Conservation (phyloP, 2,113 vertebrate genomes). For the Talpa occidentalis region DNA sequence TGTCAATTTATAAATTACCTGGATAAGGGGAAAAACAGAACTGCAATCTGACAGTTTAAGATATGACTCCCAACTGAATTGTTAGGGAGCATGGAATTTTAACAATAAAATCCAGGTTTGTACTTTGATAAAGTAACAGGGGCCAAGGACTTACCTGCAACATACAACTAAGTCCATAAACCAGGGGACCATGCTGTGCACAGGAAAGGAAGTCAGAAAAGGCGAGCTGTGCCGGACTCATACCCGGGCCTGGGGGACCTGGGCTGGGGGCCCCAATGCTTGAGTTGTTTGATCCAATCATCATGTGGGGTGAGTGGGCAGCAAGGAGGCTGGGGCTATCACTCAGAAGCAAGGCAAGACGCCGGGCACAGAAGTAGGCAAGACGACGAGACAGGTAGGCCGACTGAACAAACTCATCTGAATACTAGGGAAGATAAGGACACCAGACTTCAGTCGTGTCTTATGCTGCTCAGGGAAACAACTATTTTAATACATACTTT, state of each 20-base stretch:
- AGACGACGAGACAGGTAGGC: constrained; percentile 89
- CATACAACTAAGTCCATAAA: constrained; percentile 89
- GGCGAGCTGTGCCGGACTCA: constrained; percentile 82
- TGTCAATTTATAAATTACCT: background rate
- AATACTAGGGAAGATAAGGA: constrained; percentile 81
- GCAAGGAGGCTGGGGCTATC: constrained; percentile 81
- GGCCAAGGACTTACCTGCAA: constrained; percentile 84
- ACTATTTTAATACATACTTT: background rate
- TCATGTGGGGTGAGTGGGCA: constrained; percentile 83
- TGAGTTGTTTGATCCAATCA: constrained; percentile 81
- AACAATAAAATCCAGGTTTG: background rate
- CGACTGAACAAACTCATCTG: constrained; percentile 89
- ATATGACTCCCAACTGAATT: fast-evolving
- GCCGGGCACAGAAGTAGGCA: constrained; percentile 88
- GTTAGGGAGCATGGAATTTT: background rate
- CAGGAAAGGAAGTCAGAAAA: constrained; percentile 86
- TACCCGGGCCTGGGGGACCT: constrained; percentile 54
- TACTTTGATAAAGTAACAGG: background rate
- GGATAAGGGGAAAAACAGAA: background rate
- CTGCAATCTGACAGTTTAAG: background rate
- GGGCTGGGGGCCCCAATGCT: constrained; percentile 82
- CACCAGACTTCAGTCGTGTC: background rate
- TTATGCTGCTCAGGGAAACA: background rate
- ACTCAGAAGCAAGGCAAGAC: constrained; percentile 83
- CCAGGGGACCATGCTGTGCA: constrained; percentile 86